Evolutionary conservation across 1,140 invertebrate species (phyloP), one percentile per base, ranked within the genome.

Genomic region (Magallana gigas): DNA sequence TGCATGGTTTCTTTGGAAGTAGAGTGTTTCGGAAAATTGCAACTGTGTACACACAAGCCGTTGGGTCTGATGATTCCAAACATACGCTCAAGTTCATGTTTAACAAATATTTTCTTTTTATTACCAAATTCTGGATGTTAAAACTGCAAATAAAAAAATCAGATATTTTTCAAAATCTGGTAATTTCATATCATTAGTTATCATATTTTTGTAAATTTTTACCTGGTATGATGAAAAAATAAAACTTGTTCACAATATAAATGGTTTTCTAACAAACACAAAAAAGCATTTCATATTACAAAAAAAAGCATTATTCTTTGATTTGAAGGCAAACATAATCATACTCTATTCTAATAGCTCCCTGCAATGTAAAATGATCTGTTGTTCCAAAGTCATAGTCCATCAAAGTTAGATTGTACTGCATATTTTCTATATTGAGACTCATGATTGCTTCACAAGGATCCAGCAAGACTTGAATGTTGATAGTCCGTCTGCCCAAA

Each of bases 41-140:
- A 8, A 85, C 60, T 36, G 64, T 12, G 57, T 60, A 56, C 8
- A 85, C 62, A 68, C 80, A 85, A 36, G 14, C 64, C 36, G 57
- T 58, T 14, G 68, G 58, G 11, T 84, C 71, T 0, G n/a, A 56
- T 7, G 85, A 59, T 60, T 89, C 88, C 64, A 85, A 89, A 60
- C 86, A 87, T 56, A 62, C 23, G 12, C 85, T 87, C 8, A 89
- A 14, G 29, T 87, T 89, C 88, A 89, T 85, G 36, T 76, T 89
- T 1, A 89, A 57, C 2, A 89, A 16, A 36, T 86, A 90, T 8
- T 88, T 88, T 29, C 84, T 64, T 85, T 90, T 83, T 48, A 64
- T 81, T 11, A 84, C 76, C 56, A 90, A 62, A 59, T 89, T 86
- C 23, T 89, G 86, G 48, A 90, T 85, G 11, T 71, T 82, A 80